Percentiles rank a stretch among this genome's conserved stretches.
Evolutionary conservation across 2,888 invertebrate genomes (phyloP).

Genomic region (Toxonevra muliebris): DNA sequence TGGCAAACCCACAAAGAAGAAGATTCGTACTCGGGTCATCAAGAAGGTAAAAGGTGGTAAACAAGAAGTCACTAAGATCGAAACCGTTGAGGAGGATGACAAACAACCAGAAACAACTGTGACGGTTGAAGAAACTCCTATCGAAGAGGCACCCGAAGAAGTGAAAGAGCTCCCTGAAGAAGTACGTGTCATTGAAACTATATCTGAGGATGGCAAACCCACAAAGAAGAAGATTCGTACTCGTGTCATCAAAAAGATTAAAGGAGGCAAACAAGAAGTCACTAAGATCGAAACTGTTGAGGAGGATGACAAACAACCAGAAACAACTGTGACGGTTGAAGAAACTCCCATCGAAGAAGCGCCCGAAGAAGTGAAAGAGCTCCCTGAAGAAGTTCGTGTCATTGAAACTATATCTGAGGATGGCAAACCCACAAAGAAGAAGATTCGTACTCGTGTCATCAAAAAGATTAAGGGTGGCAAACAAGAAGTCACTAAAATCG

Average conservation of each 20-base stretch:
- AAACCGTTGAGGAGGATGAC: slow-evolving; percentile 47
- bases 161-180: slow-evolving; percentile 46
- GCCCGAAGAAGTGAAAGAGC: slow-evolving; percentile 20
- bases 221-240: slow-evolving; percentile 47
- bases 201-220: slow-evolving; percentile 42
- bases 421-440: slow-evolving; percentile 31
- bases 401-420: slow-evolving; percentile 33
- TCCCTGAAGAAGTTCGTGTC: slow-evolving; percentile 33
- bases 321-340: slow-evolving; percentile 47
- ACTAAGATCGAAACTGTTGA: slow-evolving; percentile 49
- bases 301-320: slow-evolving; percentile 43
- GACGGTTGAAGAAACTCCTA: slow-evolving; percentile 41
- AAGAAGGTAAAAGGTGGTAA: slow-evolving; percentile 48
- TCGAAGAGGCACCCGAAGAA: slow-evolving; percentile 33
- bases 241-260: slow-evolving; percentile 46
- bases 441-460: slow-evolving; percentile 30
- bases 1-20: slow-evolving; percentile 42
- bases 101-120: slow-evolving; percentile 44
- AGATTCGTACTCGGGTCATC: slow-evolving; percentile 46
- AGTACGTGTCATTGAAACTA: slow-evolving; percentile 39
- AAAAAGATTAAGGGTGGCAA: slow-evolving; percentile 30
- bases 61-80: slow-evolving; percentile 47
- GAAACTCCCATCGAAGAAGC: slow-evolving; percentile 32
- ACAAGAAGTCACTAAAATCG: slow-evolving; percentile 34
- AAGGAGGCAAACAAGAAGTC: slow-evolving; percentile 46